Evolutionary conservation across 2,888 invertebrate species (phyloP), one percentile per base, ranked within the genome.

Genomic region (Autographa gamma): DNA sequence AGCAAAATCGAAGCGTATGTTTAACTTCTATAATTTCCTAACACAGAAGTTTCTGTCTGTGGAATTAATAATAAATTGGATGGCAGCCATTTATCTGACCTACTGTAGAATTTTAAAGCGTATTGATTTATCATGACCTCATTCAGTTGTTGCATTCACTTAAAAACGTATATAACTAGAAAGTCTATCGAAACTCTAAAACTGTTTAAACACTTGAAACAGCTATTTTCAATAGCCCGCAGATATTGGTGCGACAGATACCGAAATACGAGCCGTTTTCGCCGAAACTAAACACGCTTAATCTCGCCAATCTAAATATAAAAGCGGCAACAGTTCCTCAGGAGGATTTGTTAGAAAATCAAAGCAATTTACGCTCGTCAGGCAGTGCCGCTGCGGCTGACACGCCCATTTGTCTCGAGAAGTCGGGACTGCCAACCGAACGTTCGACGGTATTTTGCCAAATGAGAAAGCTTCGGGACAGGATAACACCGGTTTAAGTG

Each of bases 321-420:
- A 82, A 85, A 85, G 81, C 80, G 72, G 80, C 80, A 85, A 86
- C 86, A 84, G 85, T 89, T 82, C 77, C 84, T 84, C 73, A 38
- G 69, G 71, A 79, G 82, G 85, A 88, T 87, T 90, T 88, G 88
- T 86, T 86, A 83, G 88, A 85, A 87, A 91, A 92, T 91, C 91
- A 88, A 89, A 91, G 89, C 90, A 88, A 91, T 91, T 91, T 89
- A 85, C 89, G 87, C 87, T 89, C 89, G 89, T 92, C 91, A 91
- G 83, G 81, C 81, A 82, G 81, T 81, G 81, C 78, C 80, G 76
- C 87, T 92, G 91, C 81, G 86, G 81, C 84, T 91, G 91, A 92
- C 91, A 88, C 87, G 80, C 86, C 88, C 88, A 91, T 91, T 92
- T 92, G 91, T 91, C 91, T 91, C 82, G 86, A 83, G 86, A 76